Conservation (phyloP, 2,113 vertebrate species). For the Onychorhynchus coronatus region DNA sequence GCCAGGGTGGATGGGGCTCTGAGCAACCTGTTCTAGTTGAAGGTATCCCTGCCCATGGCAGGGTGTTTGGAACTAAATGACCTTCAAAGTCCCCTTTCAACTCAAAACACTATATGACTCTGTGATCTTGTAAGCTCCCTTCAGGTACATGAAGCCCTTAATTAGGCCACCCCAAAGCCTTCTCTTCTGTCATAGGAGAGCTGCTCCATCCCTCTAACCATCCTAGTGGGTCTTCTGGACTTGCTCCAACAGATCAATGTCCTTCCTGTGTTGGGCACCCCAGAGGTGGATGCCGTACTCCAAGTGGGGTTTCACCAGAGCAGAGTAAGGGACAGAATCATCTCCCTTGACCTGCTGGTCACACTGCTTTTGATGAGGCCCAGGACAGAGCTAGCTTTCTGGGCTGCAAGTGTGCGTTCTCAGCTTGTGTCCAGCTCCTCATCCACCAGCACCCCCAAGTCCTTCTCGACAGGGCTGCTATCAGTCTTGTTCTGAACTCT, state of each 20-base stretch:
- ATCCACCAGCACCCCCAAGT: background rate
- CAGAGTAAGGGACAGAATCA: background rate
- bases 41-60: background rate
- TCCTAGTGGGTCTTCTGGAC: background rate
- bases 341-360: background rate
- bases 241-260: background rate
- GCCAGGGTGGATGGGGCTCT: background rate
- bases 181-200: background rate
- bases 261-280: background rate
- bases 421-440: background rate
- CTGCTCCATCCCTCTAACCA: background rate
- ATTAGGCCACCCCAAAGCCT: background rate
- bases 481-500: background rate
- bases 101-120: background rate
- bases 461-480: background rate
- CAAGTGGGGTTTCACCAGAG: background rate
- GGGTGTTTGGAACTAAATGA: background rate
- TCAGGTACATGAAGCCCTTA: fast-evolving
- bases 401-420: background rate
- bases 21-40: background rate
- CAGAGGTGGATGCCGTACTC: background rate
- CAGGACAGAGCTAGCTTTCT: background rate
- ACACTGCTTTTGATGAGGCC: fast-evolving
- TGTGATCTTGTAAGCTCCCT: background rate
- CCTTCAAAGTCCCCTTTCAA: background rate